Percentiles rank a stretch among this genome's conserved stretches.
Evolutionary conservation across 2,797 vertebrate species (phyloP).

Genomic region (Myripristis jacobus): DNA sequence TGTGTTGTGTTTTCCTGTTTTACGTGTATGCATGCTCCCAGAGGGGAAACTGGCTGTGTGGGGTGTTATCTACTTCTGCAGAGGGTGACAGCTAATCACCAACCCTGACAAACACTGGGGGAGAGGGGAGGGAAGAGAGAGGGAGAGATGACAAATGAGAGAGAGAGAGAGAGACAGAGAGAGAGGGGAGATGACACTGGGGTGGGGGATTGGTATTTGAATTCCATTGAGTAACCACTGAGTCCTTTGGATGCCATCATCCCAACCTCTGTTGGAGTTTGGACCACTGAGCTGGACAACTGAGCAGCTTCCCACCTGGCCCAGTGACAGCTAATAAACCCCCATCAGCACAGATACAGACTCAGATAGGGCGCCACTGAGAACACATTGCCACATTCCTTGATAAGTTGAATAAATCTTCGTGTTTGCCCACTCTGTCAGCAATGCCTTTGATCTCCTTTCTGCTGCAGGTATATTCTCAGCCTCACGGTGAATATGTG

Average conservation of each 20-base stretch:
- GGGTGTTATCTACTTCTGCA: conserved; percentile 84
- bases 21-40: conserved; percentile 76
- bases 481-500: conserved; percentile 54
- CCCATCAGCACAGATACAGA: conserved; percentile 61
- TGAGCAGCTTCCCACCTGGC: conserved; percentile 59
- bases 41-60: conserved; percentile 80
- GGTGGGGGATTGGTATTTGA: conserved; percentile 79
- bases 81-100: conserved; percentile 86
- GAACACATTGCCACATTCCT: conserved; percentile 65
- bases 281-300: conserved; percentile 69
- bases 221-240: conserved; percentile 76
- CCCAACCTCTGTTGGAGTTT: conserved; percentile 73
- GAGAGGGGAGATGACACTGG: conserved; percentile 61
- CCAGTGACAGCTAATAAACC: conserved; percentile 74
- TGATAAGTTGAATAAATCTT: conserved; percentile 76
- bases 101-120: conserved; percentile 82
- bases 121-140: conserved; percentile 63
- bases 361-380: conserved; percentile 60
- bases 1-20: conserved; percentile 73
- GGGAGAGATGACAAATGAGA: conserved; percentile 62
- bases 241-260: conserved; percentile 76
- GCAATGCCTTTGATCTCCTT: conserved; percentile 73
- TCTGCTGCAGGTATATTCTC: conserved; percentile 66
- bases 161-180: conserved; percentile 30
- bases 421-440: conserved; percentile 71